phyloP scores from a whole-genome alignment of 2,113 vertebrate species.

The Pelvicachromis taeniatus region DNA sequence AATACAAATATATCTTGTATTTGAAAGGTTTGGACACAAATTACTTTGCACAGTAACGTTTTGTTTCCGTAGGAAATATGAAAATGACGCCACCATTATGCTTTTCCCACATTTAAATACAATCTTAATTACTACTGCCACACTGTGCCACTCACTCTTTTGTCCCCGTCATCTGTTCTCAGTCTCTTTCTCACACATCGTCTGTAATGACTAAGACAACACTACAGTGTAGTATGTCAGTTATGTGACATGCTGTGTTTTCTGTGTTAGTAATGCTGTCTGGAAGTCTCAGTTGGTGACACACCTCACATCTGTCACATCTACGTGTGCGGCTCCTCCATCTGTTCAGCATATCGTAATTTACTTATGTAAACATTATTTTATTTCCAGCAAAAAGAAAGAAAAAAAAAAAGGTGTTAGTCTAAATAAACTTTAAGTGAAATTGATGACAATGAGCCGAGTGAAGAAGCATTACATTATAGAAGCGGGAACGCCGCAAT shows the following conservation, averaged over 20 bases:
- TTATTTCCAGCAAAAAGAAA: neutral
- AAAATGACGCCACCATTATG: neutral
- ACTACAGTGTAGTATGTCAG: neutral
- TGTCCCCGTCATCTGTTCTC: neutral
- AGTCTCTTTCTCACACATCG: neutral
- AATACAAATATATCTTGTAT: neutral
- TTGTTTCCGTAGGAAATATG: neutral
- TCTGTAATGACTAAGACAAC: neutral
- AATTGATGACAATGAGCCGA: neutral
- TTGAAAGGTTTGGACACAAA: neutral
- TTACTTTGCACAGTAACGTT: neutral
- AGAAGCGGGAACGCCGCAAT: neutral
- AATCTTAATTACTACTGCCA: neutral
- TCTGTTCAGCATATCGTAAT: neutral
- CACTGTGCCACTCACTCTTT: neutral
- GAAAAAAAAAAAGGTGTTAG: neutral
- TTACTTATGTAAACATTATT: neutral
- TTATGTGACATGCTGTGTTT: neutral
- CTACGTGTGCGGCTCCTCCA: neutral
- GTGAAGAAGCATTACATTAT: neutral
- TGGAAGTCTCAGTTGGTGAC: neutral
- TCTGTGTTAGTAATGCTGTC: conserved; percentile 36
- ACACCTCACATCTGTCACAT: conserved; percentile 3
- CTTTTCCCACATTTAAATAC: neutral
- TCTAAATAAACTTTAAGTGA: neutral